These are phyloP conservation scores for Ariolimax columbianus DNA, from an alignment of 2,888 invertebrate species.

Conservation along the genomic window DNA sequence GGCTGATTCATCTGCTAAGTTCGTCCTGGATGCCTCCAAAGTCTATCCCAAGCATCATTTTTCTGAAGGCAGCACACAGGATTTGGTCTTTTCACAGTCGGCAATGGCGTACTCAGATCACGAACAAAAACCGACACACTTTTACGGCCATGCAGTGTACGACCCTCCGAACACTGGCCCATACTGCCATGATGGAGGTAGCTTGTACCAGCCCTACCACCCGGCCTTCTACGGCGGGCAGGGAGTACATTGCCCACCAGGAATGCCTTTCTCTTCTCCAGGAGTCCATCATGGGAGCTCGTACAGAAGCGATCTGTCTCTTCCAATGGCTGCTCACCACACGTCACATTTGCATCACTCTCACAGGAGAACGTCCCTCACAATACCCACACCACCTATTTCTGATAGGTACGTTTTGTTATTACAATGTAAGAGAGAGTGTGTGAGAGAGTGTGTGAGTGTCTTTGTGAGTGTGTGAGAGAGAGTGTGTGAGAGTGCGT, in stretches of 20 bases:
- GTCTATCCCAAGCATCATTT: conserved; percentile 58
- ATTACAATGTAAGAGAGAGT: too few species aligned
- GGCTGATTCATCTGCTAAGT: conserved; percentile 54
- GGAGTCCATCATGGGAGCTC: conserved; percentile 56
- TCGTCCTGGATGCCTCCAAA: conserved; percentile 51
- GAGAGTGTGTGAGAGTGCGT: too few species aligned
- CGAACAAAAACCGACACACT: conserved; percentile 64
- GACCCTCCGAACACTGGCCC: conserved; percentile 56
- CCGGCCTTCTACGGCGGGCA: conserved; percentile 64
- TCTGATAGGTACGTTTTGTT: conserved; percentile 67
- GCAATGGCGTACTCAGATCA: conserved; percentile 55
- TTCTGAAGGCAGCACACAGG: conserved; percentile 54
- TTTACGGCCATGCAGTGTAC: conserved; percentile 54
- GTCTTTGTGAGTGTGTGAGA: too few species aligned
- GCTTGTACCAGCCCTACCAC: conserved; percentile 63
- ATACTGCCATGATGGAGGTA: conserved; percentile 56
- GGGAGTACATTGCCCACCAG: conserved; percentile 48
- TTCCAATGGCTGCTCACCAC: conserved; percentile 60
- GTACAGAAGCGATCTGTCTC: conserved; percentile 54
- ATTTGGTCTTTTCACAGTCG: conserved; percentile 58
- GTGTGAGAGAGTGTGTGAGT: too few species aligned
- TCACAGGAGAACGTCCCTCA: conserved; percentile 67
- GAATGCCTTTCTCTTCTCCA: conserved; percentile 43
- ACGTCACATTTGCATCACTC: conserved; percentile 59
- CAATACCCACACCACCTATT: conserved; percentile 69